phyloP scores from a whole-genome alignment of 1,140 invertebrate species.

The Cydia fagiglandana region DNA sequence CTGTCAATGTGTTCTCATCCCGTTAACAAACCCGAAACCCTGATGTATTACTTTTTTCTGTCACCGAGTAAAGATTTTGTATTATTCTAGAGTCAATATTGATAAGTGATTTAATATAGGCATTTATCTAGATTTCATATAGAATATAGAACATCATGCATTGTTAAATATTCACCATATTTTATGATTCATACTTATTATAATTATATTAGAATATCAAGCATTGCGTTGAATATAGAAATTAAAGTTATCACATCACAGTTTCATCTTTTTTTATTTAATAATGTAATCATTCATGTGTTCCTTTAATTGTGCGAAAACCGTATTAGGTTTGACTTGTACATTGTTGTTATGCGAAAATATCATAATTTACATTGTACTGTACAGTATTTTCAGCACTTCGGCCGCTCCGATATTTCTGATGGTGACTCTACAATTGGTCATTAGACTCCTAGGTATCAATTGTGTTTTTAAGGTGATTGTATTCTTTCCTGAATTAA shows the following conservation, averaged over 20 bases:
- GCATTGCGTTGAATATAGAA: neutral
- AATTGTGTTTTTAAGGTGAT: too few relatives aligned
- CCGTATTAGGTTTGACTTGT: too few relatives aligned
- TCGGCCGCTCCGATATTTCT: too few relatives aligned
- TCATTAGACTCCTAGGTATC: too few relatives aligned
- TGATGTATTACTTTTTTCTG: slow-evolving; percentile 7
- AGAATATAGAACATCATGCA: slow-evolving; percentile 18
- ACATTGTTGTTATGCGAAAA: too few relatives aligned
- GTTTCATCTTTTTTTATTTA: neutral
- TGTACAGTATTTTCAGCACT: too few relatives aligned
- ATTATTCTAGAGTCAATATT: slow-evolving; percentile 20
- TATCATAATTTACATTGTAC: too few relatives aligned
- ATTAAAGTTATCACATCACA: slow-evolving; percentile 13
- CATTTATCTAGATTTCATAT: slow-evolving; percentile 1
- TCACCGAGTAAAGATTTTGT: neutral
- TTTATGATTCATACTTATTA: slow-evolving; percentile 21
- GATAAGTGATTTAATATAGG: slow-evolving; percentile 23
- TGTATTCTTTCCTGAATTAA: too few relatives aligned
- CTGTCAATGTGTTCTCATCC: neutral
- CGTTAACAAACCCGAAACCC: neutral
- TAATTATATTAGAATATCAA: slow-evolving; percentile 2
- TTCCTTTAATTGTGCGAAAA: neutral
- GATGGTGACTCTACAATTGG: too few relatives aligned
- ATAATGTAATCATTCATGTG: neutral
- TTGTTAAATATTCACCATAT: slow-evolving; percentile 27